Conservation (phyloP, 1,140 invertebrate species). For the Lutraria rhynchaena region DNA sequence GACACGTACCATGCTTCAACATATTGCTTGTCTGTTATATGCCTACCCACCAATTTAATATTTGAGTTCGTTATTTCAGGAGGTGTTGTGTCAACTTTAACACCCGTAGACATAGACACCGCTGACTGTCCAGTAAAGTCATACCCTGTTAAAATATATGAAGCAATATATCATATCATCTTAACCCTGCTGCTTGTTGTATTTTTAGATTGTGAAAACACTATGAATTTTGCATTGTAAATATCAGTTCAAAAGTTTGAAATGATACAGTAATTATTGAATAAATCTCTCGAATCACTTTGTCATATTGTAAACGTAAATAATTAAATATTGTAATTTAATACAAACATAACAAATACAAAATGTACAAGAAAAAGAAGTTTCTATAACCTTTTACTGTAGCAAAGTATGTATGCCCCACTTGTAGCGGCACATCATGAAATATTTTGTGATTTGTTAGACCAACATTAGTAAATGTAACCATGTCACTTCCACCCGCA, state of each 20-base stretch:
- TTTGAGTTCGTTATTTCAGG: not conserved
- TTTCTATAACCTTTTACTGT: slow-evolving; percentile 39
- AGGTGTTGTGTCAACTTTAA: not conserved
- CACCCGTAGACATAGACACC: not conserved
- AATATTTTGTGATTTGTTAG: slow-evolving; percentile 12
- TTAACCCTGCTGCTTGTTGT: too few species aligned
- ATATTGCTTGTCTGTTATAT: slow-evolving; percentile 4
- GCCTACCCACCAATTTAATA: not conserved
- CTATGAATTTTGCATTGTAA: too few species aligned
- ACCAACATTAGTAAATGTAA: not conserved
- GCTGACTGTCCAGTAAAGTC: slow-evolving; percentile 22
- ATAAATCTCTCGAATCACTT: too few species aligned
- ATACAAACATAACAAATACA: too few species aligned
- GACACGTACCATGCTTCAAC: slow-evolving; percentile 2
- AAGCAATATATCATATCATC: too few species aligned
- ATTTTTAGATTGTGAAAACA: too few species aligned
- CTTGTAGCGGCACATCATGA: slow-evolving; percentile 14
- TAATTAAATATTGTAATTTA: too few species aligned
- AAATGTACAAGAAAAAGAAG: too few species aligned
- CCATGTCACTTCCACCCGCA: not conserved
- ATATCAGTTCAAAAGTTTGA: too few species aligned
- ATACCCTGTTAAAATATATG: slow-evolving; percentile 6
- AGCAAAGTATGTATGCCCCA: slow-evolving; percentile 34
- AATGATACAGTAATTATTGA: too few species aligned
- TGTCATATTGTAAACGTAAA: too few species aligned